These are phyloP conservation scores for Napeogenes sylphis DNA, from an alignment of 2,888 invertebrate genomes.

Conservation along the genomic window DNA sequence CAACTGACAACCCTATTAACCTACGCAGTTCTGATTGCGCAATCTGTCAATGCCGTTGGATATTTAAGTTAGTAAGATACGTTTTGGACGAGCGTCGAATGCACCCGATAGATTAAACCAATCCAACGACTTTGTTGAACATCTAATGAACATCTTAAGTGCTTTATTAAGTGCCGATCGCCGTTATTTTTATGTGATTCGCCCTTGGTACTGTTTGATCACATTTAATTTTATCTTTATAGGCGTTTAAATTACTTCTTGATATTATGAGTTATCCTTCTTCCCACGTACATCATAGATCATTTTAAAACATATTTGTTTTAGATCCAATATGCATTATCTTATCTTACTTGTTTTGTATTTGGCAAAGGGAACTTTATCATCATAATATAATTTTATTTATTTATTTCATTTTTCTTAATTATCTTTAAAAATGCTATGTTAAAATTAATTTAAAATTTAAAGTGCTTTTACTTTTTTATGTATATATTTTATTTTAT, in stretches of 20 bases:
- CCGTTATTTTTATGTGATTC: conserved; percentile 69
- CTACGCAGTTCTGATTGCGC: conserved; percentile 65
- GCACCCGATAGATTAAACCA: conserved; percentile 62
- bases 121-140: conserved; percentile 62
- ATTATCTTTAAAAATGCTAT: no score
- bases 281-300: conserved; percentile 39
- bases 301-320: not conserved
- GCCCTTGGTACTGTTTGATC: conserved; percentile 49
- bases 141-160: conserved; percentile 73
- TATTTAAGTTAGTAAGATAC: conserved; percentile 44
- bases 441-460: no score
- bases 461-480: no score
- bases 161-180: conserved; percentile 72
- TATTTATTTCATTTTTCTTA: no score
- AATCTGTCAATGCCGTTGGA: conserved; percentile 72
- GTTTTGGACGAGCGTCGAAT: conserved; percentile 36
- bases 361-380: no score
- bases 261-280: conserved; percentile 24
- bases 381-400: no score
- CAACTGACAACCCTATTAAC: conserved; percentile 48
- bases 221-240: conserved; percentile 41
- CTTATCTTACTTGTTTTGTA: no score
- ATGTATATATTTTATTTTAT: no score
- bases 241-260: conserved; percentile 25
- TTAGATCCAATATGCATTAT: not conserved